Evolutionary conservation across 1,140 invertebrate genomes (phyloP), one percentile per base, ranked within the genome.

Genomic region (Lutraria rhynchaena): DNA sequence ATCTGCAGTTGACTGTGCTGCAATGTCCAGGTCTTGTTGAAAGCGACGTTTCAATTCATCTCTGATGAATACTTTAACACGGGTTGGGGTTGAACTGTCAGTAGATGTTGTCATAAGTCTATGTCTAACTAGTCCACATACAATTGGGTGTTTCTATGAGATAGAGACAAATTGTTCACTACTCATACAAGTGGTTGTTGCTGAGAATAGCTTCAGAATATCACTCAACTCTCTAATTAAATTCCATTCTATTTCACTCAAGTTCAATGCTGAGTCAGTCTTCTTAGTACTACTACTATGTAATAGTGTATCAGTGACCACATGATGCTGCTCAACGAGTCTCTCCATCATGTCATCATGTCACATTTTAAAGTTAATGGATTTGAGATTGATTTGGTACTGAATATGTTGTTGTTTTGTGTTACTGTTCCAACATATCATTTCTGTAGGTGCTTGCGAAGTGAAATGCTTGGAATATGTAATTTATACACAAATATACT

Each of bases 281-380:
- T 81, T 81, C 41, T 73, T 71, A n/a, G 57, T 81, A 17, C 61
- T 27, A 24, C 41, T 37, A 3, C 35, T 41, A 58, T 69, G 49
- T 31, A 70, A 31, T 37, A 75, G 15, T n/a, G 70, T 33, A 41
- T 82, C 80, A 3, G 70, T 46, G 17, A 82, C 11, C 46, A 75
- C 71, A 13, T 71, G 63, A 1, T 71, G 84, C 53, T 88, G 83
- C 61, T 88, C 84, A 13, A 81, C 11, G 3, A 85, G 51, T 29
- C 80, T 73, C 24, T 76, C 31, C 41, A 88, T 27, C 88, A 89
- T 88, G n/a, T n/a, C n/a, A n/a, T n/a, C n/a, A n/a, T n/a, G n/a
- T n/a, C n/a, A n/a, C n/a, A n/a, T n/a, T n/a, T n/a, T n/a, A n/a
- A n/a, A n/a, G n/a, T n/a, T n/a, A n/a, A n/a, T n/a, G n/a, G n/a